A percentile compares a stretch with the other conserved stretches of the same genome.
Conservation (phyloP, 2,888 invertebrate species). For the Operophtera brumata region DNA sequence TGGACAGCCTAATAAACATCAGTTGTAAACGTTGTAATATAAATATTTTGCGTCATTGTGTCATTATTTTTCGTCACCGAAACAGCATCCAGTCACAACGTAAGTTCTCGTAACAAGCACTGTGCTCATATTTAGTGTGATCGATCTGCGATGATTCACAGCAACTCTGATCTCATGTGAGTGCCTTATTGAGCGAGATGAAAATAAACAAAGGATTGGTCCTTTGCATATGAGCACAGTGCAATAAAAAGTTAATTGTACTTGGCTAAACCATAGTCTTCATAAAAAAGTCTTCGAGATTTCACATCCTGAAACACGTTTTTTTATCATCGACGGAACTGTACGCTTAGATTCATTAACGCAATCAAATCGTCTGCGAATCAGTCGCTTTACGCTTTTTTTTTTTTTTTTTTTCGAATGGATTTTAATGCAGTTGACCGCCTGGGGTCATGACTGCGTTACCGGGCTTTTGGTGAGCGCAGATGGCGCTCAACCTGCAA, state of each 20-base stretch:
- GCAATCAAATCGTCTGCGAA: too few relatives aligned
- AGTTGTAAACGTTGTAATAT: too few relatives aligned
- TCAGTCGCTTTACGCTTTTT: too few relatives aligned
- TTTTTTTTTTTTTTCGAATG: too few relatives aligned
- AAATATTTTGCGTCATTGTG: neutral
- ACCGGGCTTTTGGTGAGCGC: too few relatives aligned
- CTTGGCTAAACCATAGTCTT: constrained; percentile 9
- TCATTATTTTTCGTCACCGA: neutral
- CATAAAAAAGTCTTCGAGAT: neutral
- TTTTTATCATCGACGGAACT: too few relatives aligned
- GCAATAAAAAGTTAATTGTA: constrained; percentile 23
- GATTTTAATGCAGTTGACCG: too few relatives aligned
- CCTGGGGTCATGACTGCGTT: too few relatives aligned
- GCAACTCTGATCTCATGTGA: constrained; percentile 29
- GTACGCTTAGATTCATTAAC: too few relatives aligned
- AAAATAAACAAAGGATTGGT: constrained; percentile 31
- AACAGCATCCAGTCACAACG: constrained; percentile 2
- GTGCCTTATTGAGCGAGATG: constrained; percentile 29
- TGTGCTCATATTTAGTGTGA: constrained; percentile 25
- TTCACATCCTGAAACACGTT: neutral
- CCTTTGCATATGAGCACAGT: constrained; percentile 22
- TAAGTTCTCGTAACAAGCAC: constrained; percentile 7
- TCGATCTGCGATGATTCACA: constrained; percentile 31
- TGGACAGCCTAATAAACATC: neutral
- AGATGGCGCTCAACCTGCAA: too few relatives aligned